Conservation (phyloP, 2,113 vertebrate genomes). For the Grammomys dolichurus region DNA sequence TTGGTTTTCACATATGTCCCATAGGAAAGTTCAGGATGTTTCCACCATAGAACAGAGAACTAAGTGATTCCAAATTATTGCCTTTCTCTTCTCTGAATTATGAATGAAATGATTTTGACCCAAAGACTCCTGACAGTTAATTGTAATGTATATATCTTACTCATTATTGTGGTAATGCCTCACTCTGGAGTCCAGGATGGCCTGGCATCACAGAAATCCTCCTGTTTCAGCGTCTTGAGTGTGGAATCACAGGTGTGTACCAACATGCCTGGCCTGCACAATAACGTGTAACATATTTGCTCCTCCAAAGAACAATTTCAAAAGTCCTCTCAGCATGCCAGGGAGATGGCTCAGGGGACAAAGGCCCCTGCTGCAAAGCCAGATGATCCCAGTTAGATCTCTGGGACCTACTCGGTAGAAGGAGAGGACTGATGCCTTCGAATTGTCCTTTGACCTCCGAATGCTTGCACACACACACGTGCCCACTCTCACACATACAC, state of each 20-base stretch:
- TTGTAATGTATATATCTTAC: not conserved
- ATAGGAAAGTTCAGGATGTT: not conserved
- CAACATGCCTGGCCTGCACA: not conserved
- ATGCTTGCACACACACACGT: accelerated
- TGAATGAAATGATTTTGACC: not conserved
- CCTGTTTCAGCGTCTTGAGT: not conserved
- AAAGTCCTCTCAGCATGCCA: not conserved
- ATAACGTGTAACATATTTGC: not conserved
- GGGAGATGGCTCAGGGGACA: not conserved
- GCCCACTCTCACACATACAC: not conserved
- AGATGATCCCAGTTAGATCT: not conserved
- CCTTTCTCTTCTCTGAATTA: not conserved
- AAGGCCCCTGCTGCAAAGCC: not conserved
- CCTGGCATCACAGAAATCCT: not conserved
- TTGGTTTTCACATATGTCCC: not conserved
- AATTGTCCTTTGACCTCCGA: not conserved
- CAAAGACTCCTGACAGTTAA: not conserved
- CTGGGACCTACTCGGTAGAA: not conserved
- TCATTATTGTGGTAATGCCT: not conserved
- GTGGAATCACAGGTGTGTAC: not conserved
- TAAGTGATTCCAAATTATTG: not conserved
- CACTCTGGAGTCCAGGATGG: not conserved
- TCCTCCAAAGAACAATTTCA: not conserved
- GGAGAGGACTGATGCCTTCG: not conserved
- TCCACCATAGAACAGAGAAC: not conserved